Base-by-base conservation (phyloP, 2,888 invertebrate species). In the Pseudeuparius sepicola region DNA sequence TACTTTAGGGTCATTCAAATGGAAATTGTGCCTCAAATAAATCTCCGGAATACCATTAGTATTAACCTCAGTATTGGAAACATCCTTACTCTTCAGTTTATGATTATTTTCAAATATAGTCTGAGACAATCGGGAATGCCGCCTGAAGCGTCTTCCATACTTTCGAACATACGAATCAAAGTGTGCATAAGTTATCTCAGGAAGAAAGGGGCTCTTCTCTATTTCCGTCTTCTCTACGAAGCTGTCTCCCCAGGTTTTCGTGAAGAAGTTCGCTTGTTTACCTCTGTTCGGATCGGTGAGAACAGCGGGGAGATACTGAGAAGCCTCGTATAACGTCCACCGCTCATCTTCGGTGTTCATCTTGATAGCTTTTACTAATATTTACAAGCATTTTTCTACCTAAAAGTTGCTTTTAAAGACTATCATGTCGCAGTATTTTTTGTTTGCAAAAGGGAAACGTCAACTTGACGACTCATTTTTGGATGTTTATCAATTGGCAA, bases 171-270 rank as follows among this genome's bases (percentile, higher is more conserved):
- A 97, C 16, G 72, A 67, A 48, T 89, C 85, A 64, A 97, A 94
- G 62, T 92, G 86, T 26, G 75, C 72, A 56, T 78, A 71, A 10
- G 75, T 78, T 39, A 96, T 79, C 51, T 87, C 82, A 24, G 88
- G 88, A 47, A 94, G 65, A 59, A 84, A 78, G 1, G 80, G 76
- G 50, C 86, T 85, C 46, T 80, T 75, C 23, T 78, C 72, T 49
- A 93, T 75, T 27, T 78, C 73, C 14, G 73, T 68, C 51, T 84
- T 79, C 43, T 93, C 93, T 12, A 90, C 75, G 63, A 98, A 98
- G 39, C 76, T 71, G 53, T 94, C 94, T 26, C 98, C 97, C 97
- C 97, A 98, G 41, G 92, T 92, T 61, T 89, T 90, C 0, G 93
- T 93, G 55, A 98, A 93, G 56, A 98, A 90, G 61, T 93, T 78